These are phyloP conservation scores for Sylvilagus bachmani DNA, from an alignment of 2,113 vertebrate species.

Conservation along the genomic window DNA sequence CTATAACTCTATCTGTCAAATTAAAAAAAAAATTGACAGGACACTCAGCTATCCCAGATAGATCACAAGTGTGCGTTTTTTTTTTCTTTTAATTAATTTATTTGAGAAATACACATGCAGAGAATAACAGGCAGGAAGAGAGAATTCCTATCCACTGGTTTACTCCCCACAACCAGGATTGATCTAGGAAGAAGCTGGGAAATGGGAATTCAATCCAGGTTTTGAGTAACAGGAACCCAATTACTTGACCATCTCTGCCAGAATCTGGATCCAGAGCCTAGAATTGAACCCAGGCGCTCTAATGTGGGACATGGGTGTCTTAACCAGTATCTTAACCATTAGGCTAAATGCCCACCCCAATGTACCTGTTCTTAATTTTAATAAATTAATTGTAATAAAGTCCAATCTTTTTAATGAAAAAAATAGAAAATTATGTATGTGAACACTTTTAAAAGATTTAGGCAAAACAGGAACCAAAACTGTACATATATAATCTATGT, in stretches of 20 bases:
- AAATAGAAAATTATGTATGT: conserved; percentile 33
- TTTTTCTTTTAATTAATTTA: neutral
- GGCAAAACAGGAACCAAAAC: neutral
- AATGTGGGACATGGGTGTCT: too few species aligned
- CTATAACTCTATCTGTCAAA: neutral
- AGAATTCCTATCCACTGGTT: too few species aligned
- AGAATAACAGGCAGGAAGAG: too few species aligned
- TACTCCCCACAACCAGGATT: too few species aligned
- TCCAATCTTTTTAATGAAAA: neutral
- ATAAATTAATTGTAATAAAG: conserved; percentile 49
- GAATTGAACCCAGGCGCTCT: too few species aligned
- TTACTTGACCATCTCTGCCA: too few species aligned
- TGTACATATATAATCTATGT: neutral
- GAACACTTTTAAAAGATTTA: neutral
- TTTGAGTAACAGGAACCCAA: too few species aligned
- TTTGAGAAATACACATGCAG: neutral
- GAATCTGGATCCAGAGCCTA: too few species aligned
- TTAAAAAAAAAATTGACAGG: neutral
- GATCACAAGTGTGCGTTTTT: conserved; percentile 17
- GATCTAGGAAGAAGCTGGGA: too few species aligned
- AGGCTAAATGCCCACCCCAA: too few species aligned
- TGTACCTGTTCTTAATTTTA: conserved; percentile 43
- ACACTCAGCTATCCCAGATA: neutral
- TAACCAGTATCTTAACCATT: too few species aligned
- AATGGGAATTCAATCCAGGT: too few species aligned